Conservation (phyloP, 37 sponge, comb jelly and placozoan genomes). For the Mnemiopsis leidyi region DNA sequence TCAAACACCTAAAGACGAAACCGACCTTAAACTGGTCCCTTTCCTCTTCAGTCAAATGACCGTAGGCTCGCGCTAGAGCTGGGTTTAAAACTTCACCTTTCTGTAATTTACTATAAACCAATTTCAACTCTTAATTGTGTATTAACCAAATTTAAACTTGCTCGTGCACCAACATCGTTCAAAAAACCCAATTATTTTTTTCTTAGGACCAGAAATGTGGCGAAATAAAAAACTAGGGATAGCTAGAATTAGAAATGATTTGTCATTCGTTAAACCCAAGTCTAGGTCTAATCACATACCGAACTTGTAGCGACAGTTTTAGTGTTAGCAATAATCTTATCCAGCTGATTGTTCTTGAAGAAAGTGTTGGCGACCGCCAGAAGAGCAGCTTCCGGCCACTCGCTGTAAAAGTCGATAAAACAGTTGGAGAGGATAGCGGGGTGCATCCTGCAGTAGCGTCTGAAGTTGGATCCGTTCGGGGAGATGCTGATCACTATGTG, state of each 20-base stretch:
- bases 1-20: too few relatives aligned
- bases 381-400: slow-evolving; percentile 74
- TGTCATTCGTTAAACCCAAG: too few relatives aligned
- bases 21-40: slow-evolving; percentile 26
- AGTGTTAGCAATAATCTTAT: slow-evolving; percentile 2
- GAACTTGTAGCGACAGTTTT: slow-evolving; percentile 35
- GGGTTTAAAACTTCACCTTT: slow-evolving; percentile 52
- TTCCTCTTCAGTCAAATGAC: slow-evolving; percentile 22
- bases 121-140: background rate
- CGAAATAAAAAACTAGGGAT: too few relatives aligned
- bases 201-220: too few relatives aligned
- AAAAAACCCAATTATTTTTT: too few relatives aligned
- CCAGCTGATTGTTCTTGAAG: slow-evolving; percentile 52
- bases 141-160: too few relatives aligned
- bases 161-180: too few relatives aligned
- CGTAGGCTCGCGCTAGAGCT: slow-evolving; percentile 16
- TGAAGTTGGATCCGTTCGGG: slow-evolving; percentile 65
- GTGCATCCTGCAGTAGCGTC: slow-evolving; percentile 65
- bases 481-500: slow-evolving; percentile 72
- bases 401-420: slow-evolving; percentile 71
- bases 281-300: too few relatives aligned
- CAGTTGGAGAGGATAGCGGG: slow-evolving; percentile 68
- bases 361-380: slow-evolving; percentile 69
- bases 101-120: slow-evolving; percentile 18
- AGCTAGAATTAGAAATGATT: too few relatives aligned